These are phyloP conservation scores for Anaspis maculata DNA, from an alignment of 2,888 invertebrate species.

Conservation along the genomic window DNA sequence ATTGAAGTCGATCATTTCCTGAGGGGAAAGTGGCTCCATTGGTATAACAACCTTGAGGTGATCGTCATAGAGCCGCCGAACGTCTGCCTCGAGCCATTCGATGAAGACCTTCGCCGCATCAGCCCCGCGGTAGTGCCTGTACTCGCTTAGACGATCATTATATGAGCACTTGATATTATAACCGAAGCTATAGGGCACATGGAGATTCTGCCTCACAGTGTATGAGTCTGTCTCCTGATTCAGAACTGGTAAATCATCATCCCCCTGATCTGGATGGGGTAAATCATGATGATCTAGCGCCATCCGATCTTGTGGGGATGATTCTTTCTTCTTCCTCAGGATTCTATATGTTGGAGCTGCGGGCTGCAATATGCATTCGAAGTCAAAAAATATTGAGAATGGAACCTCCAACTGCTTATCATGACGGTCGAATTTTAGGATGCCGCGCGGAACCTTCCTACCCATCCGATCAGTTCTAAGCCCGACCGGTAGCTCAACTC, in stretches of 20 bases:
- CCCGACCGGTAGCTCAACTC: no score
- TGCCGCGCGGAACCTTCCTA: not conserved
- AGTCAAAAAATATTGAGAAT: conserved; percentile 1
- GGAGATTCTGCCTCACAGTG: no score
- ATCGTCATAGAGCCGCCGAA: not conserved
- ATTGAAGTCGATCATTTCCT: not conserved
- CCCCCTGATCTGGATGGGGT: no score
- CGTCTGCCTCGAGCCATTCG: not conserved
- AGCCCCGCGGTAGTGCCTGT: not conserved
- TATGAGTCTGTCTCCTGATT: no score
- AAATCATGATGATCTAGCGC: no score
- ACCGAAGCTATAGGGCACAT: conserved; percentile 1
- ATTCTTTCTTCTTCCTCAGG: no score
- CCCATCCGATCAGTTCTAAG: no score
- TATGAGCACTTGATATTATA: conserved; percentile 2
- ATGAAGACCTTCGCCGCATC: not conserved
- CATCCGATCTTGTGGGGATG: no score
- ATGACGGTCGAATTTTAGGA: not conserved
- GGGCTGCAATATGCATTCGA: conserved; percentile 1
- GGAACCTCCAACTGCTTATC: conserved; percentile 1
- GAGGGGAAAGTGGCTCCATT: not conserved
- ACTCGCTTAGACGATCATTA: not conserved
- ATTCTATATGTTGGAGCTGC: not conserved
- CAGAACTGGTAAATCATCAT: no score
- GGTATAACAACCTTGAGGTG: not conserved